A percentile compares a stretch with the other conserved stretches of the same genome.
Conservation (phyloP, 1,140 invertebrate species). For the Antheraea mylitta region DNA sequence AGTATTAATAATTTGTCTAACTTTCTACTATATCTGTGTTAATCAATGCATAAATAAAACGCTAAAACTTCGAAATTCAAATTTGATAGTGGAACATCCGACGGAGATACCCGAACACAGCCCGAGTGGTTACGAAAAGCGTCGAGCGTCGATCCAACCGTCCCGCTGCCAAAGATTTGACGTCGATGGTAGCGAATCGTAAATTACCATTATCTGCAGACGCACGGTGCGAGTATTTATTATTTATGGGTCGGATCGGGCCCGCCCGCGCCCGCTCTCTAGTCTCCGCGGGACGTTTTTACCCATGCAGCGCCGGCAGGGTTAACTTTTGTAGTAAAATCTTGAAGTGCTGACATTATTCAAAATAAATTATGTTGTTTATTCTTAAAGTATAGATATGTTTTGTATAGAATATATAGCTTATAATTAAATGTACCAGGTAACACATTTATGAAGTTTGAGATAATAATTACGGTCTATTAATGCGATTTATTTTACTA, state of each 20-base stretch:
- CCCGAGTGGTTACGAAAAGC: constrained; percentile 18
- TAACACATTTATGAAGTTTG: too few relatives aligned
- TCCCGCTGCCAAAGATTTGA: constrained; percentile 65
- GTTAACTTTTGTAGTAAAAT: not conserved
- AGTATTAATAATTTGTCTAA: too few relatives aligned
- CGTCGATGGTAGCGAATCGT: constrained; percentile 67
- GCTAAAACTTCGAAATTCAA: not conserved
- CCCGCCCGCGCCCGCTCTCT: constrained; percentile 43
- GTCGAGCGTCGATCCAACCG: constrained; percentile 46
- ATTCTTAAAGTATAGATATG: too few relatives aligned
- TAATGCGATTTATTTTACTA: too few relatives aligned
- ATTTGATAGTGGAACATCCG: not conserved
- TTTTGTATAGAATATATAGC: too few relatives aligned
- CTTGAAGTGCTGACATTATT: constrained; percentile 13
- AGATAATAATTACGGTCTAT: too few relatives aligned
- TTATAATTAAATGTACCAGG: too few relatives aligned
- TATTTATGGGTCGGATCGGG: constrained; percentile 77
- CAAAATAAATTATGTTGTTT: not conserved
- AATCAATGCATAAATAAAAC: not conserved
- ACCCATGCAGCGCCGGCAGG: constrained; percentile 33
- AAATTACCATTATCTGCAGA: constrained; percentile 79
- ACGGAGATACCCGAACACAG: not conserved
- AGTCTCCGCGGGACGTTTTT: constrained; percentile 44
- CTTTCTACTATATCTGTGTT: too few relatives aligned
- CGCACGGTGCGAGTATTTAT: constrained; percentile 74